Percentiles rank a stretch among this genome's conserved stretches.
Conservation (phyloP, 2,113 vertebrate genomes). For the Lipophrys pholis region DNA sequence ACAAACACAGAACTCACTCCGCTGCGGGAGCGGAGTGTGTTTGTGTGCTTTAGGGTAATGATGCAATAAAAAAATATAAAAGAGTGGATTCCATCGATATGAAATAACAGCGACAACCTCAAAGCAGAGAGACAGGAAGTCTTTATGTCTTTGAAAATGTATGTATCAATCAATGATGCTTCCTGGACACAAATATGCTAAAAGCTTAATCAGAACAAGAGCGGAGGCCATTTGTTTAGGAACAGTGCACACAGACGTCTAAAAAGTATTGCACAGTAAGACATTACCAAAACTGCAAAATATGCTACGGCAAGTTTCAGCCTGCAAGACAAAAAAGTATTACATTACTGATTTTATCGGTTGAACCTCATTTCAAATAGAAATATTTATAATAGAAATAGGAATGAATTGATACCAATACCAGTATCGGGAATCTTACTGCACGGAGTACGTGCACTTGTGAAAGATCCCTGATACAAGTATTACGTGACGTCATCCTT, state of each 20-base stretch:
- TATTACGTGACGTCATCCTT: too few relatives aligned
- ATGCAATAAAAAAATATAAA: constrained; percentile 30
- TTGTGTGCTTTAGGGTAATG: constrained; percentile 32
- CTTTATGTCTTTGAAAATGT: too few relatives aligned
- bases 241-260: too few relatives aligned
- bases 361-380: too few relatives aligned
- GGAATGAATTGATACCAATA: too few relatives aligned
- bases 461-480: too few relatives aligned
- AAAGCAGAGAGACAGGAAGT: background rate
- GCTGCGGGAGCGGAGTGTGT: constrained; percentile 27
- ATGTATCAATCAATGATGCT: background rate
- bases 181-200: background rate
- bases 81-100: constrained; percentile 26
- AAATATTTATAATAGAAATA: too few relatives aligned
- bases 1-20: constrained; percentile 39
- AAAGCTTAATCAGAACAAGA: background rate
- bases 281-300: background rate
- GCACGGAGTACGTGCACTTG: too few relatives aligned
- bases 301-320: too few relatives aligned
- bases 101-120: constrained; percentile 23
- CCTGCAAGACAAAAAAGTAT: too few relatives aligned
- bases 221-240: background rate
- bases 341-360: too few relatives aligned
- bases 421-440: too few relatives aligned
- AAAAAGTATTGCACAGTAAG: background rate